Evolutionary conservation across 2,888 invertebrate species (phyloP), one percentile per base, ranked within the genome.

Genomic region (Byasa hedistus): DNA sequence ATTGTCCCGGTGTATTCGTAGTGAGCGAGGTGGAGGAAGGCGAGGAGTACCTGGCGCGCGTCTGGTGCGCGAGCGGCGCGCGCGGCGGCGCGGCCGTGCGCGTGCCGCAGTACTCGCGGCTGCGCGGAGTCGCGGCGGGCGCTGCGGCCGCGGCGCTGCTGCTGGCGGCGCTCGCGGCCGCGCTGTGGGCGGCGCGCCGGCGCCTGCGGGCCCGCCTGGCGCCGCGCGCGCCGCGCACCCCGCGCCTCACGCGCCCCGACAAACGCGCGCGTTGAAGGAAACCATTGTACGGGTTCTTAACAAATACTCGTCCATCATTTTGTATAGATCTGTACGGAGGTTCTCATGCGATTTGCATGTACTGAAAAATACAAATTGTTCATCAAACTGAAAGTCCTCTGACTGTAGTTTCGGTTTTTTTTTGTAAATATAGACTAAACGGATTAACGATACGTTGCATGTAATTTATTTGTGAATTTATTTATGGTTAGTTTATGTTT

Each of bases 21-120:
- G 95, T 97, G 72, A 93, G 93, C 74, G 93, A 93, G 71, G 89
- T 96, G 72, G 93, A 94, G 73, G 96, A 96, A 78, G 96, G 96
- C 72, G 93, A 92, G 74, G 93, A 91, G 62, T 97, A 97, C 82
- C 92, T 93, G 76, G 95, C 97, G 77, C 95, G 95, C 84, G 96
- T 97, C 68, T 83, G 93, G 69, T 95, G 96, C 76, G 94, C 93
- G 54, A 55, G 64, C 72, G 92, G 94, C n/a, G 90, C 93, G 57
- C 93, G 94, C 71, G 94, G 94, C 58, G 94, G 93, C 73, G 92
- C 95, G 59, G 88, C 91, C 67, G 86, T 96, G 66, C 92, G 92
- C 69, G 95, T 96, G 74, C 96, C 96, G 56, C 93, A 94, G 61
- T 95, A 94, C 82, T 93, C 94, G 70, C 94, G 94, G 68, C 93